Percentiles rank a stretch among this genome's conserved stretches.
phyloP scores from a whole-genome alignment of 1,140 invertebrate genomes.

The Amyelois transitella region DNA sequence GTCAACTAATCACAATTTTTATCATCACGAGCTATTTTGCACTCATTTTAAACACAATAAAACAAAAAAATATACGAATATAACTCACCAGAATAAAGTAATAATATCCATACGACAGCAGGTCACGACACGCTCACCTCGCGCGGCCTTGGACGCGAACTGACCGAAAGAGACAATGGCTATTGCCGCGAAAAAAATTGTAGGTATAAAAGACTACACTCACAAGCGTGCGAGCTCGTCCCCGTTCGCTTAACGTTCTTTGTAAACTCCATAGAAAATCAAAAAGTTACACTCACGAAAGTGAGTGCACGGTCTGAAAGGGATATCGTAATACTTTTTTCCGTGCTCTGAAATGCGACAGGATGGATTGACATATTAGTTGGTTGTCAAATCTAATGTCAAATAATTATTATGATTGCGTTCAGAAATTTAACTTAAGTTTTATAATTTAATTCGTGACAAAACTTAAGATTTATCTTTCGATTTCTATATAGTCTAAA shows the following conservation, averaged over 20 bases:
- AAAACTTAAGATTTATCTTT: background rate
- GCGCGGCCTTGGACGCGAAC: background rate
- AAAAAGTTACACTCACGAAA: slow-evolving; percentile 2
- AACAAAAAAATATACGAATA: slow-evolving; percentile 6
- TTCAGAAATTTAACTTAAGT: slow-evolving; percentile 3
- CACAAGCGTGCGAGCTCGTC: slow-evolving; percentile 1
- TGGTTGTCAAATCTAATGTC: slow-evolving; percentile 7
- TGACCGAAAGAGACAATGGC: background rate
- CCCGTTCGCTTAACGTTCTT: background rate
- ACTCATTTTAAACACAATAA: slow-evolving; percentile 8
- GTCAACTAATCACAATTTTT: slow-evolving; percentile 2
- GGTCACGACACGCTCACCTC: slow-evolving; percentile 5
- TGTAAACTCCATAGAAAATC: background rate
- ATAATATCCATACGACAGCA: background rate
- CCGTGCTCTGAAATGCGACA: slow-evolving; percentile 11
- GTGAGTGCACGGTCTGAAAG: slow-evolving; percentile 5
- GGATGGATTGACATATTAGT: slow-evolving; percentile 15
- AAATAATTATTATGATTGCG: slow-evolving; percentile 7
- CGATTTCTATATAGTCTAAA: slow-evolving; percentile 1
- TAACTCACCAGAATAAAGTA: slow-evolving; percentile 1
- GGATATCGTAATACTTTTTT: slow-evolving; percentile 10
- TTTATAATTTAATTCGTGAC: background rate
- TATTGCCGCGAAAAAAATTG: background rate
- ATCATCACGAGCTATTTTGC: background rate
- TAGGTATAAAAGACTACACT: slow-evolving; percentile 1